Conservation (phyloP, 2,113 vertebrate species). For the Struthio camelus region DNA sequence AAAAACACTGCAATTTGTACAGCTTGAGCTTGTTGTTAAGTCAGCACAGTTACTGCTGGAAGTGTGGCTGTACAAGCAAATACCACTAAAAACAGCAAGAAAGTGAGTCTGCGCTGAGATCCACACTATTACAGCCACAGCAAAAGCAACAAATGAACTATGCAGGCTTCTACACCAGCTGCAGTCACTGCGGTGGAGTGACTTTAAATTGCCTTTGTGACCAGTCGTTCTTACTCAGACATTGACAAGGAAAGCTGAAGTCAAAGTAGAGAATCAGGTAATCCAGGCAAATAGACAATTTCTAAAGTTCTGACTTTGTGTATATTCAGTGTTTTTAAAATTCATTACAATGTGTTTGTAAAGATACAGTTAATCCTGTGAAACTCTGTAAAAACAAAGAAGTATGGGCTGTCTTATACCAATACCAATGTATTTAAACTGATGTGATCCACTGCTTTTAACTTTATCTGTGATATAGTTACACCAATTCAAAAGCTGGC, state of each 20-base stretch:
- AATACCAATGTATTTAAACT: not conserved
- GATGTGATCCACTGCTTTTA: not conserved
- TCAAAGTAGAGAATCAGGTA: not conserved
- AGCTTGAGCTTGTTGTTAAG: not conserved
- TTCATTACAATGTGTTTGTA: not conserved
- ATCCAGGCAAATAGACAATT: not conserved
- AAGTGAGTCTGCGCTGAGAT: not conserved
- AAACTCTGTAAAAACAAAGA: not conserved
- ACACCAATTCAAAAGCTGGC: not conserved
- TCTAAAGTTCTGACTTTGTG: not conserved
- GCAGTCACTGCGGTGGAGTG: accelerated
- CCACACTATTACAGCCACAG: not conserved
- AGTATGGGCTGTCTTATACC: not conserved
- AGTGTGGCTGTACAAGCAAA: not conserved
- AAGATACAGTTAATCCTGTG: not conserved
- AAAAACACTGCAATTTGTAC: not conserved
- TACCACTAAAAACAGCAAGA: not conserved
- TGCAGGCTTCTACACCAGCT: not conserved
- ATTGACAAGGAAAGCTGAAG: not conserved
- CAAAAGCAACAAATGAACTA: not conserved
- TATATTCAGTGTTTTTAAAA: not conserved
- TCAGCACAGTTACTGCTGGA: not conserved
- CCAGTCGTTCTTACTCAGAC: not conserved
- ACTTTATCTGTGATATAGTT: not conserved
- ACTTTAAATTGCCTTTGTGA: not conserved